Percentiles rank a stretch among this genome's conserved stretches.
phyloP scores from a whole-genome alignment of 2,113 vertebrate genomes.

The Plecturocebus donacophilus region DNA sequence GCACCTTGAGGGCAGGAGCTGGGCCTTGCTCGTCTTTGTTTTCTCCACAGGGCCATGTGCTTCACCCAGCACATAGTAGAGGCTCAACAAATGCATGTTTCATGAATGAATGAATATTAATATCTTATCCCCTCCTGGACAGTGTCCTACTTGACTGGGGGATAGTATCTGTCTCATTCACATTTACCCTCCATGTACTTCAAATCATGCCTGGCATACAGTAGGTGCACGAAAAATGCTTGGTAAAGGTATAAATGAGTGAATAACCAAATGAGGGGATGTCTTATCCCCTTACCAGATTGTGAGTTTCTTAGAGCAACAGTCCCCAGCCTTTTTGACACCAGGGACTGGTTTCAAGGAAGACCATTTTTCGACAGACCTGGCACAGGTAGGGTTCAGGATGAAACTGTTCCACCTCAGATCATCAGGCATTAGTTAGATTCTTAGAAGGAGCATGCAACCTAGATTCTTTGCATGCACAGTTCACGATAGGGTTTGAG shows the following conservation, averaged over 20 bases:
- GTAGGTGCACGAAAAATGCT: neutral
- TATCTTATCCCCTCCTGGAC: neutral
- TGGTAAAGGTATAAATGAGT: neutral
- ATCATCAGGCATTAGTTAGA: too few relatives aligned
- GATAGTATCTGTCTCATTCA: neutral
- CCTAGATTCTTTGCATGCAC: too few relatives aligned
- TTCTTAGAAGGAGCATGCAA: too few relatives aligned
- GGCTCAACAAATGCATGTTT: neutral
- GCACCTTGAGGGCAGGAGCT: neutral
- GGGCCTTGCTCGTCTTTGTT: neutral
- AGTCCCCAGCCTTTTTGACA: too few relatives aligned
- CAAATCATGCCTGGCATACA: neutral
- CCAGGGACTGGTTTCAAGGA: too few relatives aligned
- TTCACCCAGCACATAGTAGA: neutral
- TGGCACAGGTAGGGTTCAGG: too few relatives aligned
- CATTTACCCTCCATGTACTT: neutral
- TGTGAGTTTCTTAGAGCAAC: neutral
- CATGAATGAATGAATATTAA: neutral
- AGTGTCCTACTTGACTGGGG: neutral
- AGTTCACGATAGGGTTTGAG: too few relatives aligned
- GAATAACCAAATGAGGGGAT: neutral
- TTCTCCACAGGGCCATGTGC: neutral
- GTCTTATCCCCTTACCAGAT: fast-evolving
- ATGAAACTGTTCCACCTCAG: too few relatives aligned
- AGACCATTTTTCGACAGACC: too few relatives aligned